Base-by-base conservation (phyloP, 2,888 invertebrate species). In the Scrobipalpa costella region DNA sequence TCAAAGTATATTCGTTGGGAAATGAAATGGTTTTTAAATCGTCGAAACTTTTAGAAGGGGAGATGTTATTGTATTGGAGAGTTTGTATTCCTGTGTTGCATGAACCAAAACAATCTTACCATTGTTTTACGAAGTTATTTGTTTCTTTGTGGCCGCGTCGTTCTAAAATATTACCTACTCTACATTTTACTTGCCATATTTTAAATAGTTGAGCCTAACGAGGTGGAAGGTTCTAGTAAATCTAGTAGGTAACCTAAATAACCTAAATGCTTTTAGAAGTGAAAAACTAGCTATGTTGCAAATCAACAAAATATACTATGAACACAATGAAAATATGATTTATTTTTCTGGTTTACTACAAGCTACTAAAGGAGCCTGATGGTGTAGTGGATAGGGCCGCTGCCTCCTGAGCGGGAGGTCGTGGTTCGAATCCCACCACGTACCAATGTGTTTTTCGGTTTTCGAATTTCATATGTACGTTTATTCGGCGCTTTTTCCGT, bases 1-100 rank as follows among this genome's bases (percentile, higher is more conserved):
- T 64, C 36, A 64, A 66, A 63, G 36, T 47, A 57, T 62, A 59
- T 52, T 63, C 57, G 36, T 57, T 66, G 47, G 8, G 7, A 62
- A 64, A 63, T 52, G 49, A 63, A 63, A 63, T 63, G 52, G 44
- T 58, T 52, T 55, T 52, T 44, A 44, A 44, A 44, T 44, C n/a
- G 44, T 44, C 44, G 21, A 21, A 55, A 55, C n/a, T 55, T 55
- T 34, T 13, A 15, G 27, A 55, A 34, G 55, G 27, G 55, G 27
- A 9, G 7, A 8, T 9, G 55, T 55, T 55, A 52, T 52, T 33
- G 52, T 55, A 52, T 52, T 33, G 52, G 11, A 33, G 19, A 33
- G 2, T n/a, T n/a, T n/a, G n/a, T 44, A 44, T 15, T 44, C 11
- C 21, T 33, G 19, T n/a, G 3, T 9, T 33, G 2, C 15, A 7